phyloP scores from a whole-genome alignment of 2,888 invertebrate genomes.

The Dryobotodes eremita region DNA sequence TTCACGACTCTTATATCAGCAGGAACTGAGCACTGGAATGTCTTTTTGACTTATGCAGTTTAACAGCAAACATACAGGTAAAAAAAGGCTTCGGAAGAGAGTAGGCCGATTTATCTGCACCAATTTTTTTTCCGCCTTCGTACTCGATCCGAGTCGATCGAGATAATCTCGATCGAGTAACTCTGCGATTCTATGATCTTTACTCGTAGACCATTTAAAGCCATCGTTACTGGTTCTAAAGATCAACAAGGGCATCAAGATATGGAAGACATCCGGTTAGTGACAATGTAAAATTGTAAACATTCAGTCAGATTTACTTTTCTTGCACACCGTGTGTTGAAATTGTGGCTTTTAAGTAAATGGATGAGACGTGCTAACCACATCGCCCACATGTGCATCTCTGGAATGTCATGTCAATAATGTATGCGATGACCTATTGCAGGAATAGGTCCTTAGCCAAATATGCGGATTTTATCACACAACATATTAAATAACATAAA shows the following conservation, averaged over 20 bases:
- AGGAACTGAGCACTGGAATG: background rate
- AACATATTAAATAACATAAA: constrained; percentile 5
- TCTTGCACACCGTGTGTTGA: constrained; percentile 13
- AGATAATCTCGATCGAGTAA: too few relatives aligned
- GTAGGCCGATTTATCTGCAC: background rate
- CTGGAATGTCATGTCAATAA: constrained; percentile 46
- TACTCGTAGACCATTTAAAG: too few relatives aligned
- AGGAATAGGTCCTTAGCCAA: constrained; percentile 38
- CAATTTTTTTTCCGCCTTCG: background rate
- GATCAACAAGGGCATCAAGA: too few relatives aligned
- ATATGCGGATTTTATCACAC: constrained; percentile 38
- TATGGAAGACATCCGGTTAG: too few relatives aligned
- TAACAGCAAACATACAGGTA: background rate
- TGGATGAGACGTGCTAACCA: background rate
- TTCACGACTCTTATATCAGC: background rate
- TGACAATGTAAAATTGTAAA: background rate
- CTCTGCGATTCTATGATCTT: too few relatives aligned
- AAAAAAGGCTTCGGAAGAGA: background rate
- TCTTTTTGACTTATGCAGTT: background rate
- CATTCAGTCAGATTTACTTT: background rate
- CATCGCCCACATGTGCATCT: constrained; percentile 43
- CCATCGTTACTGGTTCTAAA: too few relatives aligned
- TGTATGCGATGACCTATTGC: constrained; percentile 55
- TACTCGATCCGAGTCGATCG: too few relatives aligned
- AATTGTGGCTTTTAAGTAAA: constrained; percentile 9